A percentile compares a stretch with the other conserved stretches of the same genome.
Conservation (phyloP, 2,888 invertebrate species). For the Podotricha telesiphe region DNA sequence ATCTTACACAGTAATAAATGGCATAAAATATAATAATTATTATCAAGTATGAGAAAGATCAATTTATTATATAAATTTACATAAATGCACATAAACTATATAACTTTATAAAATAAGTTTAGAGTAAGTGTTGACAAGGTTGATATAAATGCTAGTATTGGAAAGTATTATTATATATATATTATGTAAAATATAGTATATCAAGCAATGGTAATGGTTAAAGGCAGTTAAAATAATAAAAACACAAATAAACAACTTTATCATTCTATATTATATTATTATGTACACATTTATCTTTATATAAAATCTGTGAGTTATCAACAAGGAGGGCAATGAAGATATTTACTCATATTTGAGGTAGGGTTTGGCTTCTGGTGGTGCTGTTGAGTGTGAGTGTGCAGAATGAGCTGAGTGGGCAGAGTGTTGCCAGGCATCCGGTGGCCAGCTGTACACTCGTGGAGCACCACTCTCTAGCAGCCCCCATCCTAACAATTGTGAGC, state of each 20-base stretch:
- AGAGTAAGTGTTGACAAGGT: too few relatives aligned
- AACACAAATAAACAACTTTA: slow-evolving; percentile 52
- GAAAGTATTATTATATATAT: too few relatives aligned
- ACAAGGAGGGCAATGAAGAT: slow-evolving; percentile 56
- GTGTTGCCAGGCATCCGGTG: slow-evolving; percentile 54
- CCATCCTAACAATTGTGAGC: slow-evolving; percentile 62
- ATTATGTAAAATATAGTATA: background rate
- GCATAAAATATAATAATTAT: too few relatives aligned
- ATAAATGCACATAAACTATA: too few relatives aligned
- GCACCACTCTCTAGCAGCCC: slow-evolving; percentile 63
- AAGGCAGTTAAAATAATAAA: slow-evolving; percentile 20
- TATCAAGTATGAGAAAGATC: too few relatives aligned
- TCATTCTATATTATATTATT: slow-evolving; percentile 63
- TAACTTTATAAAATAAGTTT: too few relatives aligned
- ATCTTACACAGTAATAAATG: too few relatives aligned
- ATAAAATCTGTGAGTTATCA: slow-evolving; percentile 76
- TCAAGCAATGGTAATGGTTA: background rate
- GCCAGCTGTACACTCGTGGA: slow-evolving; percentile 58
- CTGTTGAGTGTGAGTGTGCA: slow-evolving; percentile 53
- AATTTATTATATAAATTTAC: too few relatives aligned
- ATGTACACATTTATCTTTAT: slow-evolving; percentile 73
- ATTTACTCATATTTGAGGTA: slow-evolving; percentile 79
- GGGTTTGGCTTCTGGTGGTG: slow-evolving; percentile 66
- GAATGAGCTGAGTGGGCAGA: slow-evolving; percentile 52
- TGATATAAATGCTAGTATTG: too few relatives aligned